Evolutionary conservation across 2,797 vertebrate species (phyloP), one percentile per base, ranked within the genome.

Genomic region (Phoeniculus purpureus): DNA sequence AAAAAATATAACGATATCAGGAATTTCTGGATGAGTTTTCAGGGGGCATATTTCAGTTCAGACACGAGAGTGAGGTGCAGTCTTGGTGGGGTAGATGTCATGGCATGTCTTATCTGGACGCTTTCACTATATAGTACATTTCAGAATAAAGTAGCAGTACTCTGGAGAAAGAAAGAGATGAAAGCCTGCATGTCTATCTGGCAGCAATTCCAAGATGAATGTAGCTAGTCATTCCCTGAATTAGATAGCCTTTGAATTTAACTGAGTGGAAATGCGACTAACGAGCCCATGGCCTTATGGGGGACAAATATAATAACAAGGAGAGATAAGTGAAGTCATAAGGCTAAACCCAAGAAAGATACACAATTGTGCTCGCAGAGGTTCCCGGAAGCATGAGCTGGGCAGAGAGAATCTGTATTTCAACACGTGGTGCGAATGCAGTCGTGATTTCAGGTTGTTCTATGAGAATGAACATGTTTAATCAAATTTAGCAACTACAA

Each of bases 331-430:
- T 37, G 67, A 70, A 89, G n/a, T 48, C 11, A 5, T 1, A 58
- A 11, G 19, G 7, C 6, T 72, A 37, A 77, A 14, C 2, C 8
- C 56, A 29, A 6, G 4, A 2, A 51, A 3, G 12, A 1, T 15
- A 10, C 40, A 18, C 29, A 61, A 58, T 52, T 61, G 10, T 70
- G 34, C 37, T 52, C 62, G 22, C 9, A 90, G 10, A 56, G 31
- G 19, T 31, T 65, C 27, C 62, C 26, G 80, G 60, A 16, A 85
- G 15, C 29, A 71, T 25, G 9, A 66, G 6, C 7, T 56, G 9
- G 14, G 59, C 23, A 68, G 23, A 70, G 10, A 47, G 9, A 15
- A 37, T 70, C 31, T 52, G 9, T 14, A 81, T 58, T 79, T 25
- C 34, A 78, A 9, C 26, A 29, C 7, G 47, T 37, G 6, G 4